A percentile compares a stretch with the other conserved stretches of the same genome.
These are phyloP conservation scores for Nasonia vitripennis DNA, from an alignment of 1,140 invertebrate genomes.

Conservation along the genomic window DNA sequence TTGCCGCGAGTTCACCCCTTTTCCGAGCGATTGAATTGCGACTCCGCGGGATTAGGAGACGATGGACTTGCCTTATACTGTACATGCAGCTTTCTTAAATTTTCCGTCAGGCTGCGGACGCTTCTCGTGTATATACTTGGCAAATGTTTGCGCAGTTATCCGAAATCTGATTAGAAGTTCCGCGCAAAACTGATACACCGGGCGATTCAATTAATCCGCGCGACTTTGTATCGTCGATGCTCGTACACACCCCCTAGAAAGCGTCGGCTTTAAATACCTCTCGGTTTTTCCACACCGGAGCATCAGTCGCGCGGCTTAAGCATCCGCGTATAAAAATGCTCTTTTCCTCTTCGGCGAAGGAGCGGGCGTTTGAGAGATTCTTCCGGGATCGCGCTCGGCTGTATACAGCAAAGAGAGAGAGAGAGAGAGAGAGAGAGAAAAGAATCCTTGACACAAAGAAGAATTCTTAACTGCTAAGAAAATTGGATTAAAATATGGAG, in stretches of 20 bases:
- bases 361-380: conserved; percentile 35
- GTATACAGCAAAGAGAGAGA: background rate
- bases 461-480: too few species aligned
- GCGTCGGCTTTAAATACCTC: background rate
- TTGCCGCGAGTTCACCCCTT: conserved; percentile 54
- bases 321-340: conserved; percentile 13
- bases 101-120: conserved; percentile 25
- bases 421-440: too few species aligned
- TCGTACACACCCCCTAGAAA: background rate
- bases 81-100: conserved; percentile 38
- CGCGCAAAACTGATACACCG: background rate
- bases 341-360: conserved; percentile 39
- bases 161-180: conserved; percentile 27
- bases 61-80: background rate
- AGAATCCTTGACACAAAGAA: too few species aligned
- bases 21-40: conserved; percentile 71
- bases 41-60: background rate
- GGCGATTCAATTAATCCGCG: too few species aligned
- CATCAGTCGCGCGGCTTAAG: background rate
- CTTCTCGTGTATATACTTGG: background rate
- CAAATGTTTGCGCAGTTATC: background rate
- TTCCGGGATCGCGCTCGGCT: conserved; percentile 26
- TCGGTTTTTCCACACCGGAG: background rate
- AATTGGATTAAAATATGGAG: too few species aligned
- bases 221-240: background rate